phyloP scores from a whole-genome alignment of 2,113 vertebrate species.

The Vulpes lagopus region DNA sequence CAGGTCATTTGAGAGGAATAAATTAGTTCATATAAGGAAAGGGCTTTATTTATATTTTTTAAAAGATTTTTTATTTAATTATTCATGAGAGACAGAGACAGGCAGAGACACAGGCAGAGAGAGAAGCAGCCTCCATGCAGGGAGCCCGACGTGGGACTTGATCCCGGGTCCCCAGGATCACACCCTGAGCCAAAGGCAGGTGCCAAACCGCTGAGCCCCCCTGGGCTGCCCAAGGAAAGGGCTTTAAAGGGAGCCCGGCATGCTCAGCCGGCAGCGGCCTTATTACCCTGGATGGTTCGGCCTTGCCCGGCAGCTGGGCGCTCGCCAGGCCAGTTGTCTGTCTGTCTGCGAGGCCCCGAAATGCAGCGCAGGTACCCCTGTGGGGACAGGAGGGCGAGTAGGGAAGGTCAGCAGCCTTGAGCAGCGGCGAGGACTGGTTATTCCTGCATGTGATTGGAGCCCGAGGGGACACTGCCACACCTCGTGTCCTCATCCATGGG shows the following conservation, averaged over 20 bases:
- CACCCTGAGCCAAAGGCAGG: too few relatives aligned
- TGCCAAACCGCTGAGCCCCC: too few relatives aligned
- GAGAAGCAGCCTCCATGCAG: too few relatives aligned
- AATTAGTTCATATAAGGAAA: neutral
- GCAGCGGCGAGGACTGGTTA: neutral
- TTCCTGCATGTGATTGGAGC: neutral
- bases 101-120: too few relatives aligned
- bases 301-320: neutral
- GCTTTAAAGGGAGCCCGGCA: neutral
- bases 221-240: neutral
- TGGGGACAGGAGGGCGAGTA: neutral
- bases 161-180: too few relatives aligned
- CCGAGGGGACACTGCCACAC: accelerated
- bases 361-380: neutral
- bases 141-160: too few relatives aligned
- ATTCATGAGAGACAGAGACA: too few relatives aligned
- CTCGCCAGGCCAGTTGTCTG: neutral
- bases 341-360: neutral
- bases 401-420: neutral
- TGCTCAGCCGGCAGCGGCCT: too few relatives aligned
- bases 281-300: neutral
- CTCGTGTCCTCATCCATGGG: neutral
- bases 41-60: neutral
- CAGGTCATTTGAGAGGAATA: neutral
- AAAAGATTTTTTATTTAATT: too few relatives aligned